Conservation (phyloP, 2,888 invertebrate genomes). For the Noctua janthina region DNA sequence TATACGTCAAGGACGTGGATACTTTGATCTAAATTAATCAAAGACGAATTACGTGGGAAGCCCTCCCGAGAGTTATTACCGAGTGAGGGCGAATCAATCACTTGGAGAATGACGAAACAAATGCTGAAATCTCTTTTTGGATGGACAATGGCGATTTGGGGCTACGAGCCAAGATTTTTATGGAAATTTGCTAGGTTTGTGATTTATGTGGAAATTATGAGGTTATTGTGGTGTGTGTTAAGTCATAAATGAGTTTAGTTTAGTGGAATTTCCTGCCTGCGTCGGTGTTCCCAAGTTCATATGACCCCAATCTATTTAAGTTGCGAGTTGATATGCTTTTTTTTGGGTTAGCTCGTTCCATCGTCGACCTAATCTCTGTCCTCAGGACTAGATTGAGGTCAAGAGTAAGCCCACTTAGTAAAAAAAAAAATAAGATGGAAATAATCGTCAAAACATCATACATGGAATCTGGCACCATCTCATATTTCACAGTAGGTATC, state of each 20-base stretch:
- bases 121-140: slow-evolving; percentile 56
- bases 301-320: too few relatives aligned
- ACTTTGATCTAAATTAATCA: slow-evolving; percentile 81
- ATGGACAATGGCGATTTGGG: slow-evolving; percentile 30
- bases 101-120: slow-evolving; percentile 61
- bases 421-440: too few relatives aligned
- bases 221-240: not conserved
- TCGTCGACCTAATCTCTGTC: too few relatives aligned
- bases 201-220: slow-evolving; percentile 14
- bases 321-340: too few relatives aligned
- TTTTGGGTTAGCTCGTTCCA: too few relatives aligned
- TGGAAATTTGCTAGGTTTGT: slow-evolving; percentile 15
- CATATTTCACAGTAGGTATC: not conserved
- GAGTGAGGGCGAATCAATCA: slow-evolving; percentile 76
- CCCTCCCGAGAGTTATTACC: slow-evolving; percentile 71
- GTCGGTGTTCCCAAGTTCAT: too few relatives aligned
- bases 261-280: too few relatives aligned
- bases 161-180: slow-evolving; percentile 19
- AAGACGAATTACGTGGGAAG: slow-evolving; percentile 76
- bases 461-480: not conserved
- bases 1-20: slow-evolving; percentile 55
- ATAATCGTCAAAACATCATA: not conserved
- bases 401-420: too few relatives aligned
- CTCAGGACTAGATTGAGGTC: too few relatives aligned
- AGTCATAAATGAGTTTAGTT: not conserved